Evolutionary conservation across 2,797 vertebrate genomes (phyloP).

Genomic region (Alosa sapidissima): DNA sequence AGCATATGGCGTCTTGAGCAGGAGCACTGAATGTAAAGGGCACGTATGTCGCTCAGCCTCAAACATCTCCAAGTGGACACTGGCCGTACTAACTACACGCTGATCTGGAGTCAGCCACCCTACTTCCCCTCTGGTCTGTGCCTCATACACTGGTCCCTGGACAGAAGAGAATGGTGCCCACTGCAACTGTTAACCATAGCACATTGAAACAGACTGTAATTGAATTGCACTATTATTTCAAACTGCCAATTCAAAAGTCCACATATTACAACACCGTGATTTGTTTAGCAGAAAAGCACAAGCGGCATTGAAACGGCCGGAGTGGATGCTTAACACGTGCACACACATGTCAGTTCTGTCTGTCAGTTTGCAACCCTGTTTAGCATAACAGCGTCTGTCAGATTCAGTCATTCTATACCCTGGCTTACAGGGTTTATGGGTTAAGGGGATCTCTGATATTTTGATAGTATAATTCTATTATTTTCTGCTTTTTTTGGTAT

Average conservation of each 20-base stretch:
- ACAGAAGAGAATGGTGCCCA: not conserved
- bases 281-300: conserved; percentile 2
- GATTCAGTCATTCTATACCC: not conserved
- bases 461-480: not conserved
- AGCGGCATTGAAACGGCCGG: not conserved
- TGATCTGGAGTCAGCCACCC: not conserved
- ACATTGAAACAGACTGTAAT: not conserved
- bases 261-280: not conserved
- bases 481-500: not conserved
- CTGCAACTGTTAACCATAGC: not conserved
- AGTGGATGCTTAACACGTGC: not conserved
- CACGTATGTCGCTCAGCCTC: not conserved
- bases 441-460: not conserved
- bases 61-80: not conserved
- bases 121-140: not conserved
- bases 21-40: conserved; percentile 17
- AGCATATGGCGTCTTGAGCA: not conserved
- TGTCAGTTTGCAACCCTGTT: not conserved
- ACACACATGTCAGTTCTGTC: not conserved
- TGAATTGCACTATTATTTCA: conserved; percentile 13
- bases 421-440: not conserved
- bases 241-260: conserved; percentile 11
- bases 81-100: not conserved
- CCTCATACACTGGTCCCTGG: not conserved
- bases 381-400: too few species aligned